These are phyloP conservation scores for Masticophis lateralis DNA, from an alignment of 2,797 vertebrate genomes.

Conservation along the genomic window DNA sequence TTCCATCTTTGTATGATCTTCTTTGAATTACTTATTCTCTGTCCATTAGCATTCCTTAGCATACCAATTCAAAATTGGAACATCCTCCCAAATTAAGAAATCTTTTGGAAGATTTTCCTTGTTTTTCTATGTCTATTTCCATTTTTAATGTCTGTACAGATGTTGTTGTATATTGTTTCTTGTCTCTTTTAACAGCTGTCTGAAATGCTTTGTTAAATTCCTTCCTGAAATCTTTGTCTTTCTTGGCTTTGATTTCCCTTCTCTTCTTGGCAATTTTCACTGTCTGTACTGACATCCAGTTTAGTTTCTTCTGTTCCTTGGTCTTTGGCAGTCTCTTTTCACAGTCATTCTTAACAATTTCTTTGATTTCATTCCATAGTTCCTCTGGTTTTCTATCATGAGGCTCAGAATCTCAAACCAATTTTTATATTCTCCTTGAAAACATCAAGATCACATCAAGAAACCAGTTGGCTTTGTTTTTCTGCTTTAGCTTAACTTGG, in stretches of 20 bases:
- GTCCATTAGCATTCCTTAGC: not conserved
- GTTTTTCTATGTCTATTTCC: not conserved
- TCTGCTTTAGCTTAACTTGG: not conserved
- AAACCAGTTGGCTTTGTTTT: not conserved
- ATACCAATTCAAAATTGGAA: not conserved
- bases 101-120: not conserved
- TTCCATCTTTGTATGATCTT: not conserved
- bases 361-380: not conserved
- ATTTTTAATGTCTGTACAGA: not conserved
- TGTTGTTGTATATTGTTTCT: not conserved
- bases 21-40: not conserved
- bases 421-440: not conserved
- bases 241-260: not conserved
- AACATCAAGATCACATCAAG: not conserved
- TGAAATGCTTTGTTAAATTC: not conserved
- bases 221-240: not conserved
- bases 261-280: not conserved
- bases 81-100: not conserved
- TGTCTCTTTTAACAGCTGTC: not conserved
- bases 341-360: not conserved
- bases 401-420: not conserved
- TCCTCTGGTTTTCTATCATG: not conserved
- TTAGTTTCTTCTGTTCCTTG: not conserved
- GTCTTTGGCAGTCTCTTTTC: not conserved
- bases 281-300: not conserved